Base-by-base conservation (phyloP, 2,797 vertebrate genomes). In the Hippoglossus hippoglossus region DNA sequence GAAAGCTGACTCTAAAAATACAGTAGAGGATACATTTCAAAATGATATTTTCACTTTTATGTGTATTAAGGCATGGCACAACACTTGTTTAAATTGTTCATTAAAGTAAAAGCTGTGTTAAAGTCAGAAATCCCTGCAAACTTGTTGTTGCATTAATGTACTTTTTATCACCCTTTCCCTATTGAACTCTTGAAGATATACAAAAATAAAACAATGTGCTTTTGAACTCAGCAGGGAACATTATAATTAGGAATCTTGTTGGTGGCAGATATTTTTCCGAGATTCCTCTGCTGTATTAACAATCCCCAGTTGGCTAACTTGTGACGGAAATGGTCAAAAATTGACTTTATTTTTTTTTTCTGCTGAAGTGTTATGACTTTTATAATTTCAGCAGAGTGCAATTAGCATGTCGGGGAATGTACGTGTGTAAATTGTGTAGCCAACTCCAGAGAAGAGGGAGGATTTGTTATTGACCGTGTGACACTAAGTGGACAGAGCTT, bases 211-310 rank as follows among this genome's bases (percentile, higher is more conserved):
- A 12, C 22, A 1, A n/a, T 54, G n/a, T 22, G 5, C n/a, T 19
- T 50, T 24, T 31, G 19, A 58, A 55, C 53, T 6, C 63, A 64
- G 63, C 59, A 61, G 66, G 63, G 58, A 59, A 36, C 53, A 28
- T 52, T 75, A 56, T 76, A 73, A 79, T 73, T 55, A 51, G 65
- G 34, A 24, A 11, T 4, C 7, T 13, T 67, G 53, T 18, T 49
- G 15, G 0, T 3, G 34, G 2, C 24, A 57, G 44, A 65, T 47
- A 26, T 50, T 58, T 44, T 28, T 5, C 1, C n/a, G 25, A 9
- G 18, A 28, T 36, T 55, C n/a, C 16, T 7, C 16, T 28, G 15
- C 15, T 41, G 51, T 28, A 56, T 19, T 0, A 1, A 24, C 15
- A 66, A 64, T 77, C 15, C 50, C 64, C 56, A 53, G 34, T 44